Conservation (phyloP, 2,797 vertebrate species). For the Podargus strigoides region DNA sequence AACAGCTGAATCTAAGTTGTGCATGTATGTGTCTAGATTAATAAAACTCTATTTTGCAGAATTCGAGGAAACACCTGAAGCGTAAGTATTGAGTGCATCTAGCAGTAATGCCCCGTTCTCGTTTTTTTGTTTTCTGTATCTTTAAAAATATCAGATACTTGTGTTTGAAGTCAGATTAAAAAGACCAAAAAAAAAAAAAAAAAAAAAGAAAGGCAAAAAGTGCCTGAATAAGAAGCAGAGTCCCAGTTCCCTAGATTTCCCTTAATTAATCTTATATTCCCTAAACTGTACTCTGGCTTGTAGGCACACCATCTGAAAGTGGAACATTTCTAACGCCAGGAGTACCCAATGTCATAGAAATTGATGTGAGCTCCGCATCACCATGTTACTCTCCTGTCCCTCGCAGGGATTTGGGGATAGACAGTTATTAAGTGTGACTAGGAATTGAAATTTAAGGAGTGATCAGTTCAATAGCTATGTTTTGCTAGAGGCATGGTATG, state of each 20-base stretch:
- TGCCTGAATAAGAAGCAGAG: neutral
- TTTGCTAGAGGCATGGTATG: neutral
- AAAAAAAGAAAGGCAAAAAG: neutral
- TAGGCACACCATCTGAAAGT: neutral
- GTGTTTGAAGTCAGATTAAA: neutral
- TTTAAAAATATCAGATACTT: neutral
- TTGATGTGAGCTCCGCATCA: slow-evolving; percentile 15
- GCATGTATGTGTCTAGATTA: neutral
- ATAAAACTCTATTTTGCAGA: neutral
- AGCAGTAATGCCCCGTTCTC: neutral
- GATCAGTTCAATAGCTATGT: slow-evolving; percentile 12
- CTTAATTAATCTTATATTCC: neutral
- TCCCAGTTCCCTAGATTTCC: neutral
- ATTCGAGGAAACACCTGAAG: neutral
- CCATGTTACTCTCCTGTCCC: slow-evolving; percentile 31
- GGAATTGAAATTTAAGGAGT: slow-evolving; percentile 44
- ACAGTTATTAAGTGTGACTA: slow-evolving; percentile 47
- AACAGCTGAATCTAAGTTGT: neutral
- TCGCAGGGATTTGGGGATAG: neutral
- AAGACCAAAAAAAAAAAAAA: neutral
- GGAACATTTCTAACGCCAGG: neutral
- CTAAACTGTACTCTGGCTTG: neutral
- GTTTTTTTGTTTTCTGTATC: neutral
- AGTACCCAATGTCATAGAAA: neutral
- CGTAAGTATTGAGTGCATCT: neutral